phyloP scores from a whole-genome alignment of 2,888 invertebrate species.

The Chrysina gloriosa region DNA sequence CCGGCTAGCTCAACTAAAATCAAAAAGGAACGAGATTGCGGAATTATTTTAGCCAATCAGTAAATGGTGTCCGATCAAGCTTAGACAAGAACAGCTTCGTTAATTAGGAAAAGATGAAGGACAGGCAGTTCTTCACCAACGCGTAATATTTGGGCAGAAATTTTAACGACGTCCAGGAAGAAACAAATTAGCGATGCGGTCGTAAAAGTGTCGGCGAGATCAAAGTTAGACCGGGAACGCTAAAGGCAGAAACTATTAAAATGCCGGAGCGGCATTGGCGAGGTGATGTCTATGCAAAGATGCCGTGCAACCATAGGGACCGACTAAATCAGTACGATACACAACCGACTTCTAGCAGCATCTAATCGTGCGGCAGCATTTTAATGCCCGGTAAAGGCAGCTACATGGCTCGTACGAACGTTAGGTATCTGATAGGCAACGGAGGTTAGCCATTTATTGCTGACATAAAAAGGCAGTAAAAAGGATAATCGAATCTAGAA shows the following conservation, averaged over 20 bases:
- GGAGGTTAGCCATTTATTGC: conserved; percentile 8
- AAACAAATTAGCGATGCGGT: conserved; percentile 6
- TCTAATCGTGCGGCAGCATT: conserved; percentile 17
- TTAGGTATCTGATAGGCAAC: neutral
- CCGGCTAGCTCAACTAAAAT: too few relatives aligned
- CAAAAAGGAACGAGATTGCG: too few relatives aligned
- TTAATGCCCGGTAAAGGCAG: conserved; percentile 22
- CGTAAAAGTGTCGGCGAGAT: conserved; percentile 26
- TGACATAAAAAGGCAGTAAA: conserved; percentile 11
- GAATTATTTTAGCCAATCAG: too few relatives aligned
- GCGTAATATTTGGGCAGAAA: conserved; percentile 3
- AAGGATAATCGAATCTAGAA: conserved; percentile 25
- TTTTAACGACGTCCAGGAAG: conserved; percentile 33
- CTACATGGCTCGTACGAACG: neutral
- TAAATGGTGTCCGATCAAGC: too few relatives aligned
- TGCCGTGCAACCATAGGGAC: conserved; percentile 6
- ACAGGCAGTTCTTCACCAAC: neutral
- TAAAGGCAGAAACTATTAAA: conserved; percentile 29
- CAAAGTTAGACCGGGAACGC: conserved; percentile 1
- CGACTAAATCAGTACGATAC: conserved; percentile 24
- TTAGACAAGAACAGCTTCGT: neutral
- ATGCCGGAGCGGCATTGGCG: conserved; percentile 14
- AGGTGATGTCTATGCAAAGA: conserved; percentile 27
- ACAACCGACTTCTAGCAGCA: conserved; percentile 11
- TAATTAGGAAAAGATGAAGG: neutral